These are phyloP conservation scores for Mustela lutreola DNA, from an alignment of 2,113 vertebrate species.

Conservation along the genomic window DNA sequence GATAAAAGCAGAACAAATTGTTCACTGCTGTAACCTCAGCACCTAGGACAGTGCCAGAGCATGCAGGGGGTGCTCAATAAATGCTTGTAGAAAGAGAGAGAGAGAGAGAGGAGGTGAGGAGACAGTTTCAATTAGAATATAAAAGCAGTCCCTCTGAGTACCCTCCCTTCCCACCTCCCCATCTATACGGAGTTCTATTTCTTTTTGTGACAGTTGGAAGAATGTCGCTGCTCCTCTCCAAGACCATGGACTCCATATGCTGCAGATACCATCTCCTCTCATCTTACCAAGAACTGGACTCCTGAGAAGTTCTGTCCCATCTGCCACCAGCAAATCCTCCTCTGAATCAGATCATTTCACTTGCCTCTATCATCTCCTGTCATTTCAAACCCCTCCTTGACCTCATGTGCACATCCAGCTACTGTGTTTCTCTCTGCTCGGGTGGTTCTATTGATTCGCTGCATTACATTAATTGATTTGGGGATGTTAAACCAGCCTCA, in stretches of 20 bases:
- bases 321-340: neutral
- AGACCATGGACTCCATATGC: neutral
- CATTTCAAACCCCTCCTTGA: neutral
- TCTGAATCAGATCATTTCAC: neutral
- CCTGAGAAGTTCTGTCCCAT: neutral
- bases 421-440: neutral
- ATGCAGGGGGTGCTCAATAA: neutral
- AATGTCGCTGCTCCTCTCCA: neutral
- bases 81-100: neutral
- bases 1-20: neutral
- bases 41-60: neutral
- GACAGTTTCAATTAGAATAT: neutral
- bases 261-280: neutral
- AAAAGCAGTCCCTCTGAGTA: neutral
- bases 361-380: neutral
- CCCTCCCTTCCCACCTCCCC: neutral
- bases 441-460: neutral
- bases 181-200: neutral
- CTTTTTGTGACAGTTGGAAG: neutral
- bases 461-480: neutral
- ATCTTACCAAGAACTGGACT: neutral
- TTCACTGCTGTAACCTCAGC: neutral
- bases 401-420: neutral
- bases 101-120: neutral
- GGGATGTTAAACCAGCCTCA: slow-evolving; percentile 2